These are phyloP conservation scores for Upupa epops DNA, from an alignment of 2,113 vertebrate genomes.

Conservation along the genomic window DNA sequence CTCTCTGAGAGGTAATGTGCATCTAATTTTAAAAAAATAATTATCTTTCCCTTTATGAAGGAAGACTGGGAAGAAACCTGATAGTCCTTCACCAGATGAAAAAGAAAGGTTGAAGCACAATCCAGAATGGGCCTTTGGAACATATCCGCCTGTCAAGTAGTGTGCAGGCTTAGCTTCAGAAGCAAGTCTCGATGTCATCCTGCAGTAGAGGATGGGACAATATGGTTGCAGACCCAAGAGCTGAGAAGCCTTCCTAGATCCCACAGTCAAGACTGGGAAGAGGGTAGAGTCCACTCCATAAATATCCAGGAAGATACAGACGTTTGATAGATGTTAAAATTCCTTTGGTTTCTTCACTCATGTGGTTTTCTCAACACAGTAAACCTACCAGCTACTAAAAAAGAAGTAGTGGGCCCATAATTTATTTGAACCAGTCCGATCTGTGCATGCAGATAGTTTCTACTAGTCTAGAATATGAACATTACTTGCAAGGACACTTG, in stretches of 20 bases:
- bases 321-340: not conserved
- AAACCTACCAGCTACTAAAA: not conserved
- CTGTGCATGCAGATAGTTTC: not conserved
- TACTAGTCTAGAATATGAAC: not conserved
- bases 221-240: not conserved
- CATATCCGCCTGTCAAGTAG: not conserved
- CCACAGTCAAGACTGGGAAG: not conserved
- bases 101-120: not conserved
- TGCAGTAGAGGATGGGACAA: not conserved
- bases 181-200: not conserved
- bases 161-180: not conserved
- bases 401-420: not conserved
- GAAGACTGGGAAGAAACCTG: not conserved
- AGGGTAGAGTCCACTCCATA: not conserved
- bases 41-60: not conserved
- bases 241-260: not conserved
- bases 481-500: not conserved
- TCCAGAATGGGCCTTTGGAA: not conserved
- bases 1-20: not conserved
- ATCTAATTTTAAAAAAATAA: not conserved
- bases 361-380: not conserved
- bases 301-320: not conserved
- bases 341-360: not conserved
- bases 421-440: not conserved
- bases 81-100: not conserved